A percentile compares a stretch with the other conserved stretches of the same genome.
These are phyloP conservation scores for Cliona cf. orientalis DNA, from an alignment of 37 sponge, comb jelly and placozoan species.

Conservation along the genomic window DNA sequence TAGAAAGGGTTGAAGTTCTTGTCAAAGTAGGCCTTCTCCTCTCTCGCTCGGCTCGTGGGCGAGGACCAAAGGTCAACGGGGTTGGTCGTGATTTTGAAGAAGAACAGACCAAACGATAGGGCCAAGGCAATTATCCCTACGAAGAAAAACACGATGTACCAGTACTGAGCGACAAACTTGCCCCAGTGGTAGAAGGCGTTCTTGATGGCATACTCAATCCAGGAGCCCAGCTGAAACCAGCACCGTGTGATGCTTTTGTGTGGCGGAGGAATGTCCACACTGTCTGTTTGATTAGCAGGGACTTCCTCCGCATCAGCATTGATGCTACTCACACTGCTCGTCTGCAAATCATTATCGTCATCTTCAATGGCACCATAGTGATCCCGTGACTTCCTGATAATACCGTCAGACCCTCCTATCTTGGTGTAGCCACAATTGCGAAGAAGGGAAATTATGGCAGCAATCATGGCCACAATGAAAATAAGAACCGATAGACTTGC, in stretches of 20 bases:
- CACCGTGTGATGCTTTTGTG: not conserved
- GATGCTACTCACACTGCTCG: conserved; percentile 34
- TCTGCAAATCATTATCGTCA: not conserved
- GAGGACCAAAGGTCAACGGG: conserved; percentile 97
- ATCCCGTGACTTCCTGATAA: no score
- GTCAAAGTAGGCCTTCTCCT: conserved; percentile 96
- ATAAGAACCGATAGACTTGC: conserved; percentile 9
- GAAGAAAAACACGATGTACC: conserved; percentile 73
- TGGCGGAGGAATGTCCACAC: no score
- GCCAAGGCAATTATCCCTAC: conserved; percentile 23
- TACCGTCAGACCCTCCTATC: no score
- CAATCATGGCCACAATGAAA: conserved; percentile 16
- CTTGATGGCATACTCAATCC: conserved; percentile 60
- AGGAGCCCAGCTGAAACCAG: conserved; percentile 34
- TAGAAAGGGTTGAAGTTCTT: conserved; percentile 94
- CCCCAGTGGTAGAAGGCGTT: conserved; percentile 76
- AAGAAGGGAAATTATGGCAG: not conserved
- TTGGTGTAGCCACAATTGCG: conserved; percentile 16
- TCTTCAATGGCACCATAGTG: conserved; percentile 3
- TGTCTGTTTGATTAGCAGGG: not conserved
- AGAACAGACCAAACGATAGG: conserved; percentile 55
- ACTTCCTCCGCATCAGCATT: conserved; percentile 27
- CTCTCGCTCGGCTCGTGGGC: conserved; percentile 77
- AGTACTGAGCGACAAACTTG: conserved; percentile 63
- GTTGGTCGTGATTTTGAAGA: conserved; percentile 88